Evolutionary conservation across 2,888 invertebrate genomes (phyloP).

Genomic region (Latrodectus elegans): DNA sequence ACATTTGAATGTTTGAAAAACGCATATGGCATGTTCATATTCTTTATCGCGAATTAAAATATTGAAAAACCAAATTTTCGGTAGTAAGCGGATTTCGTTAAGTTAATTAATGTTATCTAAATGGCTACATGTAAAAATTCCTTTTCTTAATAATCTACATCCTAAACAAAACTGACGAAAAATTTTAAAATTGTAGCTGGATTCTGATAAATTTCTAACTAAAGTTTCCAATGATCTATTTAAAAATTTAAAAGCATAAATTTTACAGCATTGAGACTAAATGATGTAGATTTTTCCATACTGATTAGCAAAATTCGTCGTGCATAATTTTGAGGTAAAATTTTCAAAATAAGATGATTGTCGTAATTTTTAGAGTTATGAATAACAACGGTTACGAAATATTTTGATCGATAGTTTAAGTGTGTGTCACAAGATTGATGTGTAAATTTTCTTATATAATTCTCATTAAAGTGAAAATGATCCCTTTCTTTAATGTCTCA

Average conservation of each 20-base stretch:
- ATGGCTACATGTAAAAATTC: conserved; percentile 7
- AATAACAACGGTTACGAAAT: conserved; percentile 6
- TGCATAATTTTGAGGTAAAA: neutral
- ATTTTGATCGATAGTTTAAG: neutral
- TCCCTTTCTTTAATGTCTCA: neutral
- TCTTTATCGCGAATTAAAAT: neutral
- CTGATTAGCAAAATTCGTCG: conserved; percentile 8
- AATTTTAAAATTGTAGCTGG: neutral
- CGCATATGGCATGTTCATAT: neutral
- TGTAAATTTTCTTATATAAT: neutral
- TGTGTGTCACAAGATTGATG: conserved; percentile 1
- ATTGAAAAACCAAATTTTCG: conserved; percentile 5
- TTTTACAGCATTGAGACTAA: conserved; percentile 51
- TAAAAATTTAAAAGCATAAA: conserved; percentile 70
- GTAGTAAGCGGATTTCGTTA: neutral
- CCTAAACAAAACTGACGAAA: conserved; percentile 6
- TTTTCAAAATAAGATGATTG: conserved; percentile 8
- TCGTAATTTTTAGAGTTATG: conserved; percentile 12
- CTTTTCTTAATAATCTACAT: conserved; percentile 17
- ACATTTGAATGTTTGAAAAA: conserved; percentile 10
- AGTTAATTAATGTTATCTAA: neutral
- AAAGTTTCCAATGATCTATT: conserved; percentile 43
- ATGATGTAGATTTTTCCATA: conserved; percentile 66
- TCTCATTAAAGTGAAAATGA: conserved; percentile 4
- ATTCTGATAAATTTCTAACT: conserved; percentile 62